Base-by-base conservation (phyloP, 1,140 invertebrate species). In the Hyphantria cunea region DNA sequence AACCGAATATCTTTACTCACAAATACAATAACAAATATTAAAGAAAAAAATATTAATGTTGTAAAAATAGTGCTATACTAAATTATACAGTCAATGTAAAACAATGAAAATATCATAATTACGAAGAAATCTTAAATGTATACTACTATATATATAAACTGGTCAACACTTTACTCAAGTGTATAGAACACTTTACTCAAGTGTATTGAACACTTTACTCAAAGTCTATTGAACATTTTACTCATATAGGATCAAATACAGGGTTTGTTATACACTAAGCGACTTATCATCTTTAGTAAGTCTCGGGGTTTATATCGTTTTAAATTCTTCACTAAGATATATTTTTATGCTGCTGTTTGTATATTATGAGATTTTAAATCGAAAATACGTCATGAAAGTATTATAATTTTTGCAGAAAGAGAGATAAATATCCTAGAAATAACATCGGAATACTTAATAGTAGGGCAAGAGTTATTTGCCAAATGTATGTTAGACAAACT, bases 241-340 rank as follows among this genome's bases (percentile, higher is more conserved):
- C 62, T 15, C 44, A 60, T 25, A 25, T 76, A 80, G 80, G 80
- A 82, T 82, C 80, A 66, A 65, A 82, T 78, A 82, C 80, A 82
- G 80, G 80, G 80, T 82, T 60, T 62, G 56, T 69, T 74, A 59
- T 62, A 55, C 58, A 62, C 58, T 80, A 72, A 75, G 69, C 58
- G 54, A 64, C 67, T 74, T 63, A 60, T 60, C 56, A 60, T 32
- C 10, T 32, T 50, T 47, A 25, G 17, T 25, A 25, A 25, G 17
- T 25, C 17, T 25, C 17, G 17, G 17, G 17, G 17, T 25, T 25
- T 25, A 25, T 25, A 25, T 25, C 17, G 17, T 25, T 25, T 25
- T 25, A 25, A 25, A 25, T 25, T 25, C 17, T 25, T 25, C 17
- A 25, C 17, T 25, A 17, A 44, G 25, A 60, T 60, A 60, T 60